Evolutionary conservation across 2,797 vertebrate species (phyloP), one percentile per base, ranked within the genome.

Genomic region (Rhodeus uyekii): DNA sequence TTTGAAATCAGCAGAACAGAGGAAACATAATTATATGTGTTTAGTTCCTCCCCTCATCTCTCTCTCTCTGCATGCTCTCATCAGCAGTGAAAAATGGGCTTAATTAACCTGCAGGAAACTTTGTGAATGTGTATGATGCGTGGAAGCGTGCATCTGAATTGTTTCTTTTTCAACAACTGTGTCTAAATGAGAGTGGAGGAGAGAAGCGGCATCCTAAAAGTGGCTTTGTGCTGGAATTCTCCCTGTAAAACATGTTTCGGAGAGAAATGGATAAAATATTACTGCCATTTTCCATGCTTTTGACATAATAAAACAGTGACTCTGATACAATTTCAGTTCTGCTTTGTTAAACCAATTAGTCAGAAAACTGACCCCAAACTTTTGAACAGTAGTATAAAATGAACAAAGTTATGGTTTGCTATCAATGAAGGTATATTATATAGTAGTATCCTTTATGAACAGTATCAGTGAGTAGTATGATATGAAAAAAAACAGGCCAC

Each of bases 21-120:
- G 65, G 76, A 81, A 71, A 76, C 81, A 81, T 82, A 78, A 80
- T 86, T 79, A 78, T 68, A 29, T 78, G 61, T 78, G 60, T 82
- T 55, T 61, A 50, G 61, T 42, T 81, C 73, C 36, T 68, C 67
- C 53, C 39, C 81, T 61, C 65, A 58, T 80, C 61, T 65, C 82
- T 65, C 29, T 65, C 29, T 18, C 63, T 73, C 74, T 64, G 48
- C 74, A 53, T 80, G 78, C 64, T 86, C 84, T 86, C 67, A 84
- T 91, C 89, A 90, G 86, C 84, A 74, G 78, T 91, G 89, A 91
- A 92, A 90, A 90, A 91, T 92, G 86, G 83, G 88, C 88, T 92
- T 93, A 91, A 93, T 93, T 93, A 94, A 92, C 86, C 93, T 91
- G 87, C 90, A 91, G 91, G 91, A 91, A 89, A 88, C 87, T 86